phyloP scores from a whole-genome alignment of 1,140 invertebrate genomes.

The Eueides isabella region DNA sequence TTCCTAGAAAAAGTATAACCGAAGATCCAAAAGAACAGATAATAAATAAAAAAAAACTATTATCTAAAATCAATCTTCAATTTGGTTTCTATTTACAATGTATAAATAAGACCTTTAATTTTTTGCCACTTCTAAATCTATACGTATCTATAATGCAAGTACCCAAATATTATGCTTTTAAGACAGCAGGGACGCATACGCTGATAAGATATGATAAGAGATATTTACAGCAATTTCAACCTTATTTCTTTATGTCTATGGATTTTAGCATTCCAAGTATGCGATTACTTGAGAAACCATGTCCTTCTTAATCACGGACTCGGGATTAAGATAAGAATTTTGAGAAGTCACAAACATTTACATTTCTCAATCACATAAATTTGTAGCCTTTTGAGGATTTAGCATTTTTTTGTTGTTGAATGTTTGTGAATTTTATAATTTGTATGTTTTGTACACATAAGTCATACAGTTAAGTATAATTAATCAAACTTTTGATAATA shows the following conservation, averaged over 20 bases:
- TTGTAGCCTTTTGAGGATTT: neutral
- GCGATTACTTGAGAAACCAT: constrained; percentile 49
- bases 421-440: neutral
- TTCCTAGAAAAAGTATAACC: neutral
- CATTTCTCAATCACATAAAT: constrained; percentile 1
- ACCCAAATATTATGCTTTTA: constrained; percentile 69
- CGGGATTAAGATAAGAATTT: constrained; percentile 41
- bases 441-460: neutral
- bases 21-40: constrained; percentile 4
- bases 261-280: constrained; percentile 5
- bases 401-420: neutral
- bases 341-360: constrained; percentile 18
- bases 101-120: constrained; percentile 2
- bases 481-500: too few relatives aligned
- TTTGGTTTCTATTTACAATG: constrained; percentile 2
- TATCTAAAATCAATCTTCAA: constrained; percentile 9
- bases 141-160: constrained; percentile 43
- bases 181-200: constrained; percentile 58
- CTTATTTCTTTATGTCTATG: neutral
- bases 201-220: constrained; percentile 48
- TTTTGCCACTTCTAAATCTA: constrained; percentile 18
- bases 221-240: constrained; percentile 10
- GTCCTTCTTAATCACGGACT: constrained; percentile 59
- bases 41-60: neutral
- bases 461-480: neutral